Evolutionary conservation across 2,888 invertebrate species (phyloP), one percentile per base, ranked within the genome.

Genomic region (Didymodactylos carnosus): DNA sequence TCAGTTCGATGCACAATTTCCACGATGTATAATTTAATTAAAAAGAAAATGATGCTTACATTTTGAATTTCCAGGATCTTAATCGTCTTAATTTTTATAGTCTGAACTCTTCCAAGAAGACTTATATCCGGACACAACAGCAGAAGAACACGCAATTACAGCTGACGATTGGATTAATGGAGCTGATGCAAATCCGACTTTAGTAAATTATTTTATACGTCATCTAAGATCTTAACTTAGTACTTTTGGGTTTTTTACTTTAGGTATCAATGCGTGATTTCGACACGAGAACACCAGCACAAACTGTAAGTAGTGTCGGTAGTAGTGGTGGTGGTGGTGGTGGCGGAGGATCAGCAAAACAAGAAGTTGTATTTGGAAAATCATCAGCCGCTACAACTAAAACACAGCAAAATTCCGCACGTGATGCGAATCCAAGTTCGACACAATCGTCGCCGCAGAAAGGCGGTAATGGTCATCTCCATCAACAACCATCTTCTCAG

Each of bases 121-220:
- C 83, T 84, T 95, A 62, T 95, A 92, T 83, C 94, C 95, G 0
- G 93, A 94, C 82, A 94, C 94, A 0, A 87, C 89, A 23, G 89
- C 91, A 16, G 89, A 90, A 4, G 87, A 88, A 72, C 90, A 94
- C 0, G 89, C 92, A 0, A 84, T 94, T 8, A 87, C 90, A 1
- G 91, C 92, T 6, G 89, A 89, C 76, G 92, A 94, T 80, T 95
- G 94, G 91, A 87, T 75, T 23, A 49, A 40, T 16, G 75, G 75
- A 19, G 53, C 72, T 73, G 73, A 75, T 62, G 51, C 72, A 25
- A 39, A 70, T 51, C 75, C 75, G n/a, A 29, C 10, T 5, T 62
- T 62, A 14, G 62, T 62, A 62, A 35, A 35, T 49, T 23, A 23
- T 11, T 23, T 43, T n/a, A n/a, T n/a, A n/a, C n/a, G n/a, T n/a